Evolutionary conservation across 2,113 vertebrate genomes (phyloP), one percentile per base, ranked within the genome.

Genomic region (Trichomycterus rosablanca): DNA sequence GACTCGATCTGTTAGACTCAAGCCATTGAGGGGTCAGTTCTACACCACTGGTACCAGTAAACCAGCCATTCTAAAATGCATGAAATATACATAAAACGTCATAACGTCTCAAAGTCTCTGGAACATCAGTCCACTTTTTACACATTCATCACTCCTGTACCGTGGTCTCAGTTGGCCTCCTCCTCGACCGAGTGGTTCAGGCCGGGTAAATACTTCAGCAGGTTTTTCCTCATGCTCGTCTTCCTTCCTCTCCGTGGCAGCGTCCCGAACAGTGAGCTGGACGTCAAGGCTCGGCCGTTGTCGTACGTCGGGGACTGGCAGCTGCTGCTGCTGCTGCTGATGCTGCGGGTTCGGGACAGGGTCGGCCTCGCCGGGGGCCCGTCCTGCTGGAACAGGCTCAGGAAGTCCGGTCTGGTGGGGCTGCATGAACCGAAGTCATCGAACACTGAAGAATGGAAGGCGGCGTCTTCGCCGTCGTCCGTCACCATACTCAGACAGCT

Each of bases 131-230:
- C 20, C 61, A 37, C 30, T 28, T 28, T 28, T 26, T 19, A 24
- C 30, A 48, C 40, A 55, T 54, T 24, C 5, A 12, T 12, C 8
- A 34, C 7, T 8, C 18, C n/a, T 24, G 20, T 51, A n/a, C 14
- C 28, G 1, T 2, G 22, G 1, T 49, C 15, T 76, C 43, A 64
- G 1, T 74, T 81, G 8, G 76, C 84, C 44, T 93, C 94, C 74
- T 97, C 94, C 59, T 97, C 91, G 8, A 97, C 85, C 0, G 95
- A 89, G 26, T 87, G 80, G 39, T 94, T 90, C 23, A 98, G 87
- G 66, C 92, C 92, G 1, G 96, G 96, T 7, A 98, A 83, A 74
- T 96, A 88, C 67, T 87, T 98, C 40, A 92, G 8, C 8, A 99
- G 85, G 0, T 91, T 89, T 69, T 89, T 93, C 3, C 93, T 82